phyloP scores from a whole-genome alignment of 2,113 vertebrate species.

The Procavia capensis region DNA sequence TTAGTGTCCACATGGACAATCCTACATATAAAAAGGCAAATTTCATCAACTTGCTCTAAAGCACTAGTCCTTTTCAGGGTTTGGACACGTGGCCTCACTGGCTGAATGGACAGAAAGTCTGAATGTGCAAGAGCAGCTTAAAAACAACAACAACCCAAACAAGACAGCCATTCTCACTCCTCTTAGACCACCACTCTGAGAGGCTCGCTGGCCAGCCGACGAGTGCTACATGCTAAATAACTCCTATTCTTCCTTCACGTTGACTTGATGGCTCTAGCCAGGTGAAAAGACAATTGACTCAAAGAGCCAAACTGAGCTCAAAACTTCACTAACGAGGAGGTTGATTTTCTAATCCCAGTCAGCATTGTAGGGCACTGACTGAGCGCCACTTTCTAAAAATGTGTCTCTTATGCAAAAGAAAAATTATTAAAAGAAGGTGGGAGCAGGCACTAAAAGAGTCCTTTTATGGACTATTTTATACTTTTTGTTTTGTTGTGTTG shows the following conservation, averaged over 20 bases:
- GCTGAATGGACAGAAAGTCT: slow-evolving; percentile 80
- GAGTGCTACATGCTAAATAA: slow-evolving; percentile 82
- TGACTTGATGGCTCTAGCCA: slow-evolving; percentile 84
- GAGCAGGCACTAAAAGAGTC: slow-evolving; percentile 60
- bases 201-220: slow-evolving; percentile 67
- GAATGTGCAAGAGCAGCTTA: slow-evolving; percentile 68
- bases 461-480: slow-evolving; percentile 83
- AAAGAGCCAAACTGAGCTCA: slow-evolving; percentile 59
- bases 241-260: slow-evolving; percentile 76
- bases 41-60: slow-evolving; percentile 54
- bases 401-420: slow-evolving; percentile 56
- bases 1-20: neutral
- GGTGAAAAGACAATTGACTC: slow-evolving; percentile 85
- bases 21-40: slow-evolving; percentile 40
- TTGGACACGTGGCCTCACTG: slow-evolving; percentile 70
- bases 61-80: slow-evolving; percentile 61
- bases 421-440: slow-evolving; percentile 77
- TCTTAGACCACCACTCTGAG: slow-evolving; percentile 68
- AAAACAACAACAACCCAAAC: slow-evolving; percentile 82
- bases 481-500: slow-evolving; percentile 76
- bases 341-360: slow-evolving; percentile 61
- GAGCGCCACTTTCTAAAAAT: slow-evolving; percentile 74
- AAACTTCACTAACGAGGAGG: slow-evolving; percentile 69
- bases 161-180: slow-evolving; percentile 72
- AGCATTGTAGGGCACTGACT: slow-evolving; percentile 36